phyloP scores from a whole-genome alignment of 2,113 vertebrate genomes.

The Atrichornis clamosus region DNA sequence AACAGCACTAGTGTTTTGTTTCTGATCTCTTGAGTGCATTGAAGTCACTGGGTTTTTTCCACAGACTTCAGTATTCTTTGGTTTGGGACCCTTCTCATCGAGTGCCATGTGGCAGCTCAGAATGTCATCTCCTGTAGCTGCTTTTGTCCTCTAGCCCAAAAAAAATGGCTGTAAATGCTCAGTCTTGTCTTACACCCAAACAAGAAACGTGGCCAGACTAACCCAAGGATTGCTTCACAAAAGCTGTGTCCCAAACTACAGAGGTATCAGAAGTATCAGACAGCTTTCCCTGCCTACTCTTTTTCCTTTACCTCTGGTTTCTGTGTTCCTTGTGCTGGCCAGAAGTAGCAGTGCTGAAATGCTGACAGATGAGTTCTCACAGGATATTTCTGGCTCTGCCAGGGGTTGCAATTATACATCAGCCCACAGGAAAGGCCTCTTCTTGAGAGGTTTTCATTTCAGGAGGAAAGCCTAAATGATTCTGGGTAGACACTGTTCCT shows the following conservation, averaged over 20 bases:
- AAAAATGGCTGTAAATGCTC: background rate
- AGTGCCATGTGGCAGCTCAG: background rate
- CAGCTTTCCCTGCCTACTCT: background rate
- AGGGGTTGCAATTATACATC: background rate
- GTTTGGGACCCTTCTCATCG: background rate
- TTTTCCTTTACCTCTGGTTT: background rate
- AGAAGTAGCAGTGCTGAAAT: conserved; percentile 16
- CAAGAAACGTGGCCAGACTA: background rate
- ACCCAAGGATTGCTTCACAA: background rate
- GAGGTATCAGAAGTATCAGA: background rate
- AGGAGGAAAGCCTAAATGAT: background rate
- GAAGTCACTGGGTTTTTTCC: background rate
- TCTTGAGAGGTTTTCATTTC: background rate
- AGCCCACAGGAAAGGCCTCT: background rate
- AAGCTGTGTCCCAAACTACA: background rate
- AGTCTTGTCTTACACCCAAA: background rate
- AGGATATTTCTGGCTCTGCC: background rate
- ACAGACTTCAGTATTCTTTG: background rate
- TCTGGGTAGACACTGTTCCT: background rate
- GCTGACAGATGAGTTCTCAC: background rate
- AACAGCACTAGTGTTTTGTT: background rate
- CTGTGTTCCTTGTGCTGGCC: background rate
- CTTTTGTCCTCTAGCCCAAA: background rate
- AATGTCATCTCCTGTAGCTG: background rate
- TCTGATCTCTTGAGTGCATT: background rate